phyloP scores from a whole-genome alignment of 2,797 vertebrate species.

The Callimico goeldii region DNA sequence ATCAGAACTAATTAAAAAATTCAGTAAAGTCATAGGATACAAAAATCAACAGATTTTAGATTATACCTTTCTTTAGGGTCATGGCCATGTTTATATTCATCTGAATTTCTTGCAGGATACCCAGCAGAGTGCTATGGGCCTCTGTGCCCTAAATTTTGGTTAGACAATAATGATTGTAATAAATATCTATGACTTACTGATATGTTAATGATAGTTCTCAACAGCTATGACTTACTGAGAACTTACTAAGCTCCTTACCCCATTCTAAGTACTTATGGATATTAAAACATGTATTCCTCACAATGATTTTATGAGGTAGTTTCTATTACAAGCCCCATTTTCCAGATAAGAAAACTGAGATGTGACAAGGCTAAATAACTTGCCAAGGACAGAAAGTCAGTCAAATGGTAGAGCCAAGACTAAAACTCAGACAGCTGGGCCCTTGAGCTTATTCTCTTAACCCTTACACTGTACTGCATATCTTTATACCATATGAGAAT shows the following conservation, averaged over 20 bases:
- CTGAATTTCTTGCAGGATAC: not conserved
- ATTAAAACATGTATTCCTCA: slow-evolving; percentile 1
- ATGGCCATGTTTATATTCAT: not conserved
- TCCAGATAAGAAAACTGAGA: not conserved
- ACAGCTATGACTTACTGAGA: not conserved
- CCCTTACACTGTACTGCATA: not conserved
- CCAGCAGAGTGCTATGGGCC: not conserved
- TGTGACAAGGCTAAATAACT: not conserved
- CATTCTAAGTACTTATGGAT: not conserved
- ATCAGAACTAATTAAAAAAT: not conserved
- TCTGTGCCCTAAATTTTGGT: not conserved
- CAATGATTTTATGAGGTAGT: not conserved
- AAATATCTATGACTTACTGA: not conserved
- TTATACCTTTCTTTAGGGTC: not conserved
- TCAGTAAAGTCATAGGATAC: not conserved
- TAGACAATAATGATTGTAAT: not conserved
- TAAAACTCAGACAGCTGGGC: not conserved
- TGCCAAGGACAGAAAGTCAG: not conserved
- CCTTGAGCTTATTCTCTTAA: not conserved
- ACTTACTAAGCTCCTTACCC: not conserved
- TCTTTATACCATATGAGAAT: not conserved
- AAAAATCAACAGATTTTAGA: not conserved
- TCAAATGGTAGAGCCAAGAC: not conserved
- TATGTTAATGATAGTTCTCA: too few relatives aligned
- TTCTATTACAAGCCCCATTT: not conserved